These are phyloP conservation scores for Campoletis raptor DNA, from an alignment of 2,888 invertebrate species.

Conservation along the genomic window DNA sequence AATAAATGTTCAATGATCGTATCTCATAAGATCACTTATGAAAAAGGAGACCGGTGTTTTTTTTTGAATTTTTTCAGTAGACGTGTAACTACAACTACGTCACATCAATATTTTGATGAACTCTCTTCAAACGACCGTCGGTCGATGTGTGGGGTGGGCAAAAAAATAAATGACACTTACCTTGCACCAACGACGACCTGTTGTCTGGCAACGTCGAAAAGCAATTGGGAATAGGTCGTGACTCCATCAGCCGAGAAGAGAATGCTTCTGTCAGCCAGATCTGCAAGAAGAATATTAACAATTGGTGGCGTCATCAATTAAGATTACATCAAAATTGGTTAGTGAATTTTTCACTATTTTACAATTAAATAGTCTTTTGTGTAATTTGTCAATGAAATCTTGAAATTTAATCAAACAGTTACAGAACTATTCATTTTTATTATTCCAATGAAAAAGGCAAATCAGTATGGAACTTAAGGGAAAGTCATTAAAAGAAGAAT, in stretches of 20 bases:
- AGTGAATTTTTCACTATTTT: neutral
- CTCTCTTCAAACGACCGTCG: neutral
- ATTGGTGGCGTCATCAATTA: neutral
- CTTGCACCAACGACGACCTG: constrained; percentile 96
- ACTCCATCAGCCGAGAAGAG: constrained; percentile 90
- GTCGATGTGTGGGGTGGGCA: neutral
- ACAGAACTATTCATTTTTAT: constrained; percentile 12
- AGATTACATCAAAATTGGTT: neutral
- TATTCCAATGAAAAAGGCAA: neutral
- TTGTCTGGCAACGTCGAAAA: constrained; percentile 94
- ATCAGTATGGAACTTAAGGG: neutral
- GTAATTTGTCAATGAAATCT: neutral
- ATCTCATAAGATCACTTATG: neutral
- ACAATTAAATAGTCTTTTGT: neutral
- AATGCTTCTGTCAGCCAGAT: constrained; percentile 86
- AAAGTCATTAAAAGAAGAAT: constrained; percentile 30
- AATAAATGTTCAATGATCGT: neutral
- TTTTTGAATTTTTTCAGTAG: neutral
- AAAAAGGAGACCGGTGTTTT: neutral
- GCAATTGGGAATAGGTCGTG: constrained; percentile 92
- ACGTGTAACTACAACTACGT: neutral
- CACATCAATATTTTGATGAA: neutral
- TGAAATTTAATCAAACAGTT: neutral
- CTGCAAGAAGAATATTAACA: constrained; percentile 85
- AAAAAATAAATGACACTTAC: constrained; percentile 86